A percentile compares a stretch with the other conserved stretches of the same genome.
These are phyloP conservation scores for Ichneumon xanthorius DNA, from an alignment of 2,888 invertebrate genomes.

Conservation along the genomic window DNA sequence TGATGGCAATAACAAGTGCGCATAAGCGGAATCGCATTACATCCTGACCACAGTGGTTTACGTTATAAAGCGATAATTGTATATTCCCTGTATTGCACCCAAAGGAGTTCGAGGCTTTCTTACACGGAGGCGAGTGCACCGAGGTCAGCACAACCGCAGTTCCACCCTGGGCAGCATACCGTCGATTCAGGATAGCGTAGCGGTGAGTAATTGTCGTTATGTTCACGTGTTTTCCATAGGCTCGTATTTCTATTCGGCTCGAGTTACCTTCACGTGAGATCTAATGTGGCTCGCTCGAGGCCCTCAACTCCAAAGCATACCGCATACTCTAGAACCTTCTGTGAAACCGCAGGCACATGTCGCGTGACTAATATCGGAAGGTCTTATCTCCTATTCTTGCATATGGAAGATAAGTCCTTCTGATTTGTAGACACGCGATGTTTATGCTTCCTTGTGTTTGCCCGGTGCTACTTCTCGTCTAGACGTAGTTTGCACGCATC, in stretches of 20 bases:
- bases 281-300: conserved; percentile 22
- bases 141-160: conserved; percentile 70
- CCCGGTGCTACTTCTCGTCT: too few species aligned
- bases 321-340: conserved; percentile 12
- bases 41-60: background rate
- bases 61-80: background rate
- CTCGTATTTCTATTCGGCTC: conserved; percentile 60
- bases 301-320: conserved; percentile 29
- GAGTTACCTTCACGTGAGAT: conserved; percentile 55
- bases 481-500: conserved; percentile 32
- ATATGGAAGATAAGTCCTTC: background rate
- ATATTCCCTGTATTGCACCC: conserved; percentile 32
- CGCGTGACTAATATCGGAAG: too few species aligned
- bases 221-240: conserved; percentile 45
- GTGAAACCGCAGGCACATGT: conserved; percentile 21
- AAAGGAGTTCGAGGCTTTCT: conserved; percentile 79
- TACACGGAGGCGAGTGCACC: conserved; percentile 74
- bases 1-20: background rate
- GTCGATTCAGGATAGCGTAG: conserved; percentile 74
- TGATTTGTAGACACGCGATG: background rate
- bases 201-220: conserved; percentile 70
- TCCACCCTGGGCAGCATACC: conserved; percentile 74
- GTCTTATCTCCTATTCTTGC: too few species aligned
- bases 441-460: too few species aligned
- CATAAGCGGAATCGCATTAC: conserved; percentile 12